Evolutionary conservation across 2,113 vertebrate genomes (phyloP).

Genomic region (Engystomops pustulosus): DNA sequence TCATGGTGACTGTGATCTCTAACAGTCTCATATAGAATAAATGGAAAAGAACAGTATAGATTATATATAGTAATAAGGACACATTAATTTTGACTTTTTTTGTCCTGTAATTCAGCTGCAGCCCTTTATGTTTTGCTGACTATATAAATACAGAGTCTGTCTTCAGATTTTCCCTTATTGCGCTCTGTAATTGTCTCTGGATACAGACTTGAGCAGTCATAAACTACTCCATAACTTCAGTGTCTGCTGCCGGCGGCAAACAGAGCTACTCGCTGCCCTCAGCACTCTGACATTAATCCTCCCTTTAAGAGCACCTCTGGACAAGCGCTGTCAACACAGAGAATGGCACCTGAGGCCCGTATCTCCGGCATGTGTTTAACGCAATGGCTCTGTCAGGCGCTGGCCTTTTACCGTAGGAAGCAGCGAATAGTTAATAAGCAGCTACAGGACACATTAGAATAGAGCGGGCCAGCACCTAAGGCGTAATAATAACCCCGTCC

Average conservation of each 20-base stretch:
- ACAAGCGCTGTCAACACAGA: constrained; percentile 55
- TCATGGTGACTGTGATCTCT: too few relatives aligned
- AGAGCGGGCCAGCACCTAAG: neutral
- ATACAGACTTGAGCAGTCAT: neutral
- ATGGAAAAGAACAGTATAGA: too few relatives aligned
- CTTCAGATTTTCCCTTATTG: neutral
- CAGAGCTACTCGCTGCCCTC: neutral
- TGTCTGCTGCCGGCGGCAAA: neutral
- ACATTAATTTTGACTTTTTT: neutral
- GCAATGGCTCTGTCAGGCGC: constrained; percentile 43
- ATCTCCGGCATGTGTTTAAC: constrained; percentile 37
- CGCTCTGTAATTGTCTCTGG: constrained; percentile 3
- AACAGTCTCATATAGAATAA: too few relatives aligned
- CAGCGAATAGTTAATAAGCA: constrained; percentile 13
- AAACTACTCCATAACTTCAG: constrained; percentile 38
- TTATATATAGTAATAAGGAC: neutral
- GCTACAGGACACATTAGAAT: neutral
- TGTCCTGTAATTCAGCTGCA: neutral
- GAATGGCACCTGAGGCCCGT: constrained; percentile 20
- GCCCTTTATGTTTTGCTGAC: neutral
- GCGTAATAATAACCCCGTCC: constrained; percentile 2
- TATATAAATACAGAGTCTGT: neutral
- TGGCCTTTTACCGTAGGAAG: constrained; percentile 1
- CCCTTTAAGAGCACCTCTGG: constrained; percentile 42
- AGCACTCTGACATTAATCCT: constrained; percentile 63